These are phyloP conservation scores for Sebastes dallii DNA, from an alignment of 2,797 vertebrate genomes.

Conservation along the genomic window DNA sequence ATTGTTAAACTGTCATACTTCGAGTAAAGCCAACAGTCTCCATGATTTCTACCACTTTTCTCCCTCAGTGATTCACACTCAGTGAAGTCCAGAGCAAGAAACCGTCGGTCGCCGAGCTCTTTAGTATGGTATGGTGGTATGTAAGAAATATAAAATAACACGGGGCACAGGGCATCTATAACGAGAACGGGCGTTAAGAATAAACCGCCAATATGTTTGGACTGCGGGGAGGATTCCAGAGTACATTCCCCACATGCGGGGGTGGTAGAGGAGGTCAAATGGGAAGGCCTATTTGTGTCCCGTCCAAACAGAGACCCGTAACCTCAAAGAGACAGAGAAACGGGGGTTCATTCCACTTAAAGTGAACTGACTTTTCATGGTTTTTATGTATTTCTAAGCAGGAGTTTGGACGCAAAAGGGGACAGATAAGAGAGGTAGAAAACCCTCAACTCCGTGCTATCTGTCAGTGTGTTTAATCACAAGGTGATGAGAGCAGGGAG, in stretches of 20 bases:
- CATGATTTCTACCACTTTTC: not conserved
- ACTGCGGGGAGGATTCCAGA: conserved; percentile 73
- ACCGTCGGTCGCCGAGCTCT: conserved; percentile 33
- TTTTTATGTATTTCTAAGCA: not conserved
- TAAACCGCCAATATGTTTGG: conserved; percentile 78
- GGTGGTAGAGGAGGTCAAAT: conserved; percentile 62
- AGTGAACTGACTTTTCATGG: not conserved
- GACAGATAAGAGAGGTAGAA: not conserved
- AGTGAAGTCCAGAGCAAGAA: conserved; percentile 3
- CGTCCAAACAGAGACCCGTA: conserved; percentile 35
- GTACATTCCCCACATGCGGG: conserved; percentile 71
- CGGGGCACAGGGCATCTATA: conserved; percentile 64
- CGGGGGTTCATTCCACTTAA: not conserved
- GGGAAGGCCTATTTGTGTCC: conserved; percentile 74
- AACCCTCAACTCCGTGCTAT: conserved; percentile 9
- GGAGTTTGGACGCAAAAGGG: not conserved
- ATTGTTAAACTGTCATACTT: not conserved
- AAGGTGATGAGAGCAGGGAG: conserved; percentile 60
- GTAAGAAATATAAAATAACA: conserved; percentile 66
- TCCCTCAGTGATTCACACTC: not conserved
- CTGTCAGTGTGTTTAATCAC: conserved; percentile 70
- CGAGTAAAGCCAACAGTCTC: not conserved
- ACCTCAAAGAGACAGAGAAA: conserved; percentile 17
- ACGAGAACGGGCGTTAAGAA: conserved; percentile 74
- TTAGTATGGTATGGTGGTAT: conserved; percentile 49